Evolutionary conservation across 2,797 vertebrate species (phyloP), one percentile per base, ranked within the genome.

Genomic region (Phrynocephalus forsythii): DNA sequence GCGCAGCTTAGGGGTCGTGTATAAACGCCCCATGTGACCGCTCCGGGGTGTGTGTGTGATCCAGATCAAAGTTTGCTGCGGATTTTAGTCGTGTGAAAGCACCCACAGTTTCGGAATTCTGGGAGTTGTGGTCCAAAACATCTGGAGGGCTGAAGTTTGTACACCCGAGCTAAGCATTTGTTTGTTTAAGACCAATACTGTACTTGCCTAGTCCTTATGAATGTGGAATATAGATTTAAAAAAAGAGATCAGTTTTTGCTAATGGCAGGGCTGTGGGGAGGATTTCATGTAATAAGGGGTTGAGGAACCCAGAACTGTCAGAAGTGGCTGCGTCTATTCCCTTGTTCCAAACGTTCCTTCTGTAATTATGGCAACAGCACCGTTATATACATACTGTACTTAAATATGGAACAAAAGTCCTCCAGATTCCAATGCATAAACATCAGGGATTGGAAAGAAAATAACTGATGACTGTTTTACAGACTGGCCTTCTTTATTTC

Each of bases 101-200:
- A 44, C 38, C 38, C 38, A 44, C 38, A 44, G 38, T 44, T 44
- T 44, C 1, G 38, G 38, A 44, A 44, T 44, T 44, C 38, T 44
- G 38, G 38, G 38, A 44, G 38, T 44, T 44, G 38, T 44, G 38
- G 38, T 44, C 38, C 38, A 44, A 44, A 44, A 5, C 38, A 44
- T 44, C 38, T 44, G 38, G 38, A 44, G 38, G 38, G 38, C 38
- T 44, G 38, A 44, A 44, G 38, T 44, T 44, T 44, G 38, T 3
- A 44, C 38, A 33, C 33, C 33, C 2, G 33, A 33, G 33, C 33
- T 33, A 33, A 33, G 33, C 33, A 67, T 85, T 75, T 52, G 63
- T 67, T 84, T 80, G 33, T 84, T 79, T 30, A 33, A 79, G 77
- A 79, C 44, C 16, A 85, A n/a, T 26, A 44, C 60, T 48, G 48